phyloP scores from a whole-genome alignment of 1,140 invertebrate species.

The Acromyrmex heyeri region DNA sequence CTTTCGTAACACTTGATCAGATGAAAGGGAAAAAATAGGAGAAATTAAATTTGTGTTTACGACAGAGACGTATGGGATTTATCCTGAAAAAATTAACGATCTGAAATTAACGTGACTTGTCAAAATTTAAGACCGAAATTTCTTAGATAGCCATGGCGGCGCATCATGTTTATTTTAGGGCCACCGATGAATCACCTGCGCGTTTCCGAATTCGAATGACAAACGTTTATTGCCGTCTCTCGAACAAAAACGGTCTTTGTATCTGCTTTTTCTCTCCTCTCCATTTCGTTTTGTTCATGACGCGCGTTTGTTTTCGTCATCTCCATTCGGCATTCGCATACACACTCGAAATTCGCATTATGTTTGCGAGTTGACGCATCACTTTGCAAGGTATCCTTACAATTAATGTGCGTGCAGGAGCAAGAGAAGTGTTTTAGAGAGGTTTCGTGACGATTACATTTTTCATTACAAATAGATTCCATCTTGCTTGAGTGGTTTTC shows the following conservation, averaged over 20 bases:
- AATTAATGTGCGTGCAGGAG: neutral
- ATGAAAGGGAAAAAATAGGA: neutral
- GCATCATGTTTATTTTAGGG: conserved; percentile 85
- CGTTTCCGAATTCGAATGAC: conserved; percentile 75
- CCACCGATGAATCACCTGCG: conserved; percentile 80
- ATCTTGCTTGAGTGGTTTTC: no score
- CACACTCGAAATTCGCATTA: conserved; percentile 13
- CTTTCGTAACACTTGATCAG: neutral
- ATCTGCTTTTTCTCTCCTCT: conserved; percentile 51
- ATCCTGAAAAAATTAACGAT: conserved; percentile 40
- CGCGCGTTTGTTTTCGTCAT: neutral
- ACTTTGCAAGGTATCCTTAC: neutral
- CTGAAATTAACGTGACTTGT: conserved; percentile 62
- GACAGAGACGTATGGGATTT: neutral
- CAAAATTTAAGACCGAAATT: conserved; percentile 77
- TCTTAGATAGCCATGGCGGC: conserved; percentile 69
- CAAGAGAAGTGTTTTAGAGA: neutral
- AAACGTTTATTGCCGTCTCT: conserved; percentile 78
- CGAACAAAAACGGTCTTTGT: conserved; percentile 32
- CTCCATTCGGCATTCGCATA: conserved; percentile 2
- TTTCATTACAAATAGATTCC: conserved; percentile 21
- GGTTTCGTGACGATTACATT: conserved; percentile 5
- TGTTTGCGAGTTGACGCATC: conserved; percentile 5
- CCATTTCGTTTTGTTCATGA: conserved; percentile 61
- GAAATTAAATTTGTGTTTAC: neutral